Evolutionary conservation across 2,888 invertebrate species (phyloP).

Genomic region (Elmis aenea): DNA sequence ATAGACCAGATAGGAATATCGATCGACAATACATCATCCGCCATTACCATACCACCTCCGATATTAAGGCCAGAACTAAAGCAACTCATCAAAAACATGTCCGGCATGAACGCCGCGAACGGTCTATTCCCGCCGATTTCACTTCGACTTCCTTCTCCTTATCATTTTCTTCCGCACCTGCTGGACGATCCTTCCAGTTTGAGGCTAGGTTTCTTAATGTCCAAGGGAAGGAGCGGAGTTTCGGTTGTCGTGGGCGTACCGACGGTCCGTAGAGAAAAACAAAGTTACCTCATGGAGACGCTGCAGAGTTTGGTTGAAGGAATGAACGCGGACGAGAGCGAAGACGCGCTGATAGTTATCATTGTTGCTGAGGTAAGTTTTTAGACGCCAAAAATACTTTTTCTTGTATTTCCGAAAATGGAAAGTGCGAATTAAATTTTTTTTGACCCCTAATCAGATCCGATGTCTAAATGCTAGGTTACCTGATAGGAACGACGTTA

Average conservation of each 20-base stretch:
- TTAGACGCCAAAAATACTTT: too few relatives aligned
- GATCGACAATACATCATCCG: constrained; percentile 27
- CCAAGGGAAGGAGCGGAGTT: constrained; percentile 67
- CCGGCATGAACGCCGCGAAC: constrained; percentile 49
- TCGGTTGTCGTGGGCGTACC: constrained; percentile 85
- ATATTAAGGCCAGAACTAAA: constrained; percentile 40
- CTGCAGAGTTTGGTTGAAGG: constrained; percentile 77
- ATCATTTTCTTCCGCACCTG: constrained; percentile 83
- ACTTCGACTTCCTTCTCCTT: constrained; percentile 72
- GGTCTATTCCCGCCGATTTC: constrained; percentile 44
- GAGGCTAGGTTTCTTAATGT: constrained; percentile 72
- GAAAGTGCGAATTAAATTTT: too few relatives aligned
- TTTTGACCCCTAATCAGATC: too few relatives aligned
- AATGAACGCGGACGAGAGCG: constrained; percentile 65
- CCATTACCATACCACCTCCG: constrained; percentile 35
- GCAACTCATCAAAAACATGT: constrained; percentile 45
- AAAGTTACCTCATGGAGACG: constrained; percentile 80
- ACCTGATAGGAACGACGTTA: too few relatives aligned
- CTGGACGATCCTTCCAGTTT: constrained; percentile 72
- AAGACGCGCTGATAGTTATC: constrained; percentile 79
- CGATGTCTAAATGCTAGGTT: too few relatives aligned
- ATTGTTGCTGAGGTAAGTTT: constrained; percentile 74
- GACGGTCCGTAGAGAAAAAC: constrained; percentile 83
- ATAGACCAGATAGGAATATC: constrained; percentile 48
- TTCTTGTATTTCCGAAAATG: too few relatives aligned